Conservation (phyloP, 2,113 vertebrate species). For the Cochlearius cochlearius region DNA sequence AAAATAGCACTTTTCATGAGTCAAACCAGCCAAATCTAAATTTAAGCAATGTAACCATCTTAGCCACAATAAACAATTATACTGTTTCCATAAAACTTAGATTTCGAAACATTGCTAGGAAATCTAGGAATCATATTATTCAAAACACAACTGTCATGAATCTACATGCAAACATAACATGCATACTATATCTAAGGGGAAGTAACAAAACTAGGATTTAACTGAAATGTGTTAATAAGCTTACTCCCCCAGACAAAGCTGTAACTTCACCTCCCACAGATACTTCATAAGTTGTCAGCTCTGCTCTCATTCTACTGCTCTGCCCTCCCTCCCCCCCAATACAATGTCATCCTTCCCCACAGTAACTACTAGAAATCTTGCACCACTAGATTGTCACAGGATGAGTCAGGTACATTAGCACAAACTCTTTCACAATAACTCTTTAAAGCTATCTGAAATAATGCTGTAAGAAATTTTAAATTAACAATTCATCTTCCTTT, state of each 20-base stretch:
- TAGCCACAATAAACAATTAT: not conserved
- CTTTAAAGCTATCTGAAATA: not conserved
- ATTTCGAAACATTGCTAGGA: not conserved
- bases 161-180: not conserved
- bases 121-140: not conserved
- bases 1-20: conserved; percentile 58
- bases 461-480: not conserved
- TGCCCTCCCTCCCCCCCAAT: not conserved
- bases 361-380: not conserved
- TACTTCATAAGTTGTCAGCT: not conserved
- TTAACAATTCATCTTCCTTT: not conserved
- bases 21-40: conserved; percentile 28
- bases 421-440: not conserved
- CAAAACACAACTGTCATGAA: not conserved
- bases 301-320: not conserved
- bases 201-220: not conserved
- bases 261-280: not conserved
- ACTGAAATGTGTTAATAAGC: not conserved
- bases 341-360: not conserved
- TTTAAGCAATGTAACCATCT: conserved; percentile 17
- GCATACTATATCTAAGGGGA: not conserved
- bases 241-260: not conserved
- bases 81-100: not conserved
- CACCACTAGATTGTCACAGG: not conserved
- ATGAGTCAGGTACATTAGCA: not conserved